Percentiles rank a stretch among this genome's conserved stretches.
Conservation (phyloP, 2,888 invertebrate species). For the Stenotaenia linearis region DNA sequence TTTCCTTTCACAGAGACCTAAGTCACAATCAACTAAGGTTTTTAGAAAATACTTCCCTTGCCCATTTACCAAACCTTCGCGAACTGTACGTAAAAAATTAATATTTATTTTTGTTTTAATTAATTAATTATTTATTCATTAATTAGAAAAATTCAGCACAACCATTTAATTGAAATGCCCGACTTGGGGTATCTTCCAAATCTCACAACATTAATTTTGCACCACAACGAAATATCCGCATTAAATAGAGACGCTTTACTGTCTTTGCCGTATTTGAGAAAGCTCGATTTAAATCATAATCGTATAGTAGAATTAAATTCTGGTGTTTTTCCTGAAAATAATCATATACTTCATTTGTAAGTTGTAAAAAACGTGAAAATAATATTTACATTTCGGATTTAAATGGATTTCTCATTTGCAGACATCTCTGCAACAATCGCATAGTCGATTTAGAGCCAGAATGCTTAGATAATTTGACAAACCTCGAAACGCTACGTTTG, state of each 20-base stretch:
- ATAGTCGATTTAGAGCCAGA: constrained; percentile 64
- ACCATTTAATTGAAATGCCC: constrained; percentile 56
- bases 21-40: constrained; percentile 55
- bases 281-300: constrained; percentile 61
- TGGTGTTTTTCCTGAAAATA: constrained; percentile 58
- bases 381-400: too few relatives aligned
- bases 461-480: constrained; percentile 65
- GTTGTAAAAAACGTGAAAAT: constrained; percentile 40
- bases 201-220: constrained; percentile 52
- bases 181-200: constrained; percentile 45
- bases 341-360: constrained; percentile 53
- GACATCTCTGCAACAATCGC: constrained; percentile 66
- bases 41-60: constrained; percentile 50
- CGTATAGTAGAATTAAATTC: constrained; percentile 55
- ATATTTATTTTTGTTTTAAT: not conserved
- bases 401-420: constrained; percentile 47
- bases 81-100: constrained; percentile 52
- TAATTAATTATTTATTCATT: not conserved
- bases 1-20: constrained; percentile 53
- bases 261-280: constrained; percentile 54
- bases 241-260: constrained; percentile 51
- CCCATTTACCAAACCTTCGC: constrained; percentile 51
- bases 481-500: constrained; percentile 66
- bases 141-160: constrained; percentile 56
- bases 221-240: constrained; percentile 53